Conservation (phyloP, 1,140 invertebrate genomes). For the Parasteatoda tepidariorum region DNA sequence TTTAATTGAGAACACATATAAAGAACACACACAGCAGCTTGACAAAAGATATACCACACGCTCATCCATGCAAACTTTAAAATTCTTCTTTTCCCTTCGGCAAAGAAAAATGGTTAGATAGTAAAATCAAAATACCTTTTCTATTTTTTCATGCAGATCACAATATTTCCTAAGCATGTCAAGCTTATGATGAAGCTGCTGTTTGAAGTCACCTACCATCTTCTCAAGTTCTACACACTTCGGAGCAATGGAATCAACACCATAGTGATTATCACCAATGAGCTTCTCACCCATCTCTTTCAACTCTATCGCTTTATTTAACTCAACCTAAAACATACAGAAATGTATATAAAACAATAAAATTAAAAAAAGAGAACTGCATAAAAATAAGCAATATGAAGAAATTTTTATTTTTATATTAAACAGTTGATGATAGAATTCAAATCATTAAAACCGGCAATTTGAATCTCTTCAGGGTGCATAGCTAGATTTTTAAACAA, state of each 20-base stretch:
- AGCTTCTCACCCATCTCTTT: conserved; percentile 78
- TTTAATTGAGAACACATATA: too few relatives aligned
- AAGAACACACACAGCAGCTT: too few relatives aligned
- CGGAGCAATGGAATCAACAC: conserved; percentile 86
- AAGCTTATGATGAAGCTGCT: conserved; percentile 77
- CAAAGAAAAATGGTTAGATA: conserved; percentile 20
- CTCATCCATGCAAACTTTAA: too few relatives aligned
- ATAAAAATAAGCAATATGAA: too few relatives aligned
- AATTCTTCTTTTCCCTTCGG: too few relatives aligned
- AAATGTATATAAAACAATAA: background rate
- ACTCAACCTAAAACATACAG: conserved; percentile 74
- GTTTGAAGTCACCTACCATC: conserved; percentile 77
- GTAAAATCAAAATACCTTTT: conserved; percentile 78
- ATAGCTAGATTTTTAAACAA: too few relatives aligned
- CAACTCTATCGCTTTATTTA: conserved; percentile 82
- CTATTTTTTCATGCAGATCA: conserved; percentile 90
- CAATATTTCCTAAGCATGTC: conserved; percentile 84
- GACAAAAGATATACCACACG: too few relatives aligned
- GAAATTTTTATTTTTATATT: too few relatives aligned
- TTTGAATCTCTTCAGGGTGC: too few relatives aligned
- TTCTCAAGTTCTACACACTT: conserved; percentile 91
- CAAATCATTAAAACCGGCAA: too few relatives aligned
- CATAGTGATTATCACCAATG: conserved; percentile 80
- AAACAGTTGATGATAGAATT: too few relatives aligned
- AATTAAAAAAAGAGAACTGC: too few relatives aligned